Evolutionary conservation across 1,140 invertebrate species (phyloP).

Genomic region (Pogonus chalceus): DNA sequence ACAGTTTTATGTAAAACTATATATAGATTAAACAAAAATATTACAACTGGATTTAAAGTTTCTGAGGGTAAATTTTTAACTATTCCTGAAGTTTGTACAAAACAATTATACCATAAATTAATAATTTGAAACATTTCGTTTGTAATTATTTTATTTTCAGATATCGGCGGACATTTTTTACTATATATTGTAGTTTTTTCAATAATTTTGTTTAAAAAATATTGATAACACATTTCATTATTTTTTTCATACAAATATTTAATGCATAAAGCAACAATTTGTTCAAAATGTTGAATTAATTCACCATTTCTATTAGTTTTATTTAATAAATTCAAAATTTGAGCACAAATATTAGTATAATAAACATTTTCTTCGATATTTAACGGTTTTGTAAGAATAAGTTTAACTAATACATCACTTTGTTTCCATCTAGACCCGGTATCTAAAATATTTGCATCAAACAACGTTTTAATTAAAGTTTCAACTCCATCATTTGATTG

Average conservation of each 20-base stretch:
- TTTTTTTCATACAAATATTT: constrained; percentile 42
- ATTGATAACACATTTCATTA: constrained; percentile 31
- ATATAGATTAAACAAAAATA: constrained; percentile 23
- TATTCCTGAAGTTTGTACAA: constrained; percentile 20
- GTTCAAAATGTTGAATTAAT: constrained; percentile 23
- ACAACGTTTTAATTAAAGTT: constrained; percentile 48
- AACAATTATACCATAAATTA: constrained; percentile 36
- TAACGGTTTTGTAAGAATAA: constrained; percentile 45
- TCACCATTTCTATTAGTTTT: constrained; percentile 27
- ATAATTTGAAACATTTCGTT: constrained; percentile 37
- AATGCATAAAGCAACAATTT: constrained; percentile 43
- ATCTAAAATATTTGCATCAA: constrained; percentile 40
- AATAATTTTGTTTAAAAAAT: constrained; percentile 35
- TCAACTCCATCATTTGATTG: constrained; percentile 47
- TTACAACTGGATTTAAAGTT: constrained; percentile 18
- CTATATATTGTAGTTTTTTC: constrained; percentile 33
- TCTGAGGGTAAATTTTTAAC: constrained; percentile 15
- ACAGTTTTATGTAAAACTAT: constrained; percentile 13
- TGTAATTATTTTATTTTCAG: constrained; percentile 19
- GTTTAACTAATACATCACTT: constrained; percentile 51
- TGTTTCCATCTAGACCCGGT: constrained; percentile 51
- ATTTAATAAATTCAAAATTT: constrained; percentile 40
- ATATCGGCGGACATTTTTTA: constrained; percentile 12
- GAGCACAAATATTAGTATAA: constrained; percentile 37
- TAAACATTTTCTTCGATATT: constrained; percentile 42